Evolutionary conservation across 2,113 vertebrate genomes (phyloP).

Genomic region (Nematolebias whitei): DNA sequence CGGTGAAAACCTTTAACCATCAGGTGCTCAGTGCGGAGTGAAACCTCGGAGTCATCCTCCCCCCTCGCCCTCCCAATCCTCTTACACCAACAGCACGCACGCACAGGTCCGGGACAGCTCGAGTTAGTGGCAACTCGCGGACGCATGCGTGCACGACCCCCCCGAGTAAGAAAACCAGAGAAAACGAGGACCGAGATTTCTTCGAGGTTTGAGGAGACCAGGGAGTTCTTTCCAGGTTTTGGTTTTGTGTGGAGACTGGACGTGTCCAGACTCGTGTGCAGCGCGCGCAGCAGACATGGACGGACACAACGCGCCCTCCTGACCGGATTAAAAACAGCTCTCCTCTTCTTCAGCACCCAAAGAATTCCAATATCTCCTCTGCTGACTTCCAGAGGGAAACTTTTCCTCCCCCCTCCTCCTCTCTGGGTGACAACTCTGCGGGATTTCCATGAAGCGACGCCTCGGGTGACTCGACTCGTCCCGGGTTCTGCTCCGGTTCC

Average conservation of each 20-base stretch:
- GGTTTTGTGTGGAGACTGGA: too few species aligned
- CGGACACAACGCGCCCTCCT: constrained; percentile 7
- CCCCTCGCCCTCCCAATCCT: background rate
- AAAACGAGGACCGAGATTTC: background rate
- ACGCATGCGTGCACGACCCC: background rate
- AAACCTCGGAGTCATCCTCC: background rate
- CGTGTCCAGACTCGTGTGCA: background rate
- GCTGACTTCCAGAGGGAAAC: constrained; percentile 12
- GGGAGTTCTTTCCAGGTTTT: too few species aligned
- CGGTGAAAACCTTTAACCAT: background rate
- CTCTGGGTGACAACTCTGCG: constrained; percentile 2
- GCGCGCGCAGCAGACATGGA: constrained; percentile 42
- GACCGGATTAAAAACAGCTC: background rate
- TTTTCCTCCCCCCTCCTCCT: constrained; percentile 4
- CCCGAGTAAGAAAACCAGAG: background rate
- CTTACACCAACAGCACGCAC: background rate
- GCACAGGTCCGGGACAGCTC: background rate
- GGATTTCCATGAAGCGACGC: constrained; percentile 57
- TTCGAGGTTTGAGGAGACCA: background rate
- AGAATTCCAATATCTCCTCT: background rate
- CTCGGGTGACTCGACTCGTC: constrained; percentile 34
- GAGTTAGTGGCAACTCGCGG: background rate
- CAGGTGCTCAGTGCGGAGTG: background rate
- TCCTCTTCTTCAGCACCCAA: background rate
- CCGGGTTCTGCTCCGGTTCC: constrained; percentile 23